Conservation (phyloP, 2,797 vertebrate species). For the Scolopax rusticola region DNA sequence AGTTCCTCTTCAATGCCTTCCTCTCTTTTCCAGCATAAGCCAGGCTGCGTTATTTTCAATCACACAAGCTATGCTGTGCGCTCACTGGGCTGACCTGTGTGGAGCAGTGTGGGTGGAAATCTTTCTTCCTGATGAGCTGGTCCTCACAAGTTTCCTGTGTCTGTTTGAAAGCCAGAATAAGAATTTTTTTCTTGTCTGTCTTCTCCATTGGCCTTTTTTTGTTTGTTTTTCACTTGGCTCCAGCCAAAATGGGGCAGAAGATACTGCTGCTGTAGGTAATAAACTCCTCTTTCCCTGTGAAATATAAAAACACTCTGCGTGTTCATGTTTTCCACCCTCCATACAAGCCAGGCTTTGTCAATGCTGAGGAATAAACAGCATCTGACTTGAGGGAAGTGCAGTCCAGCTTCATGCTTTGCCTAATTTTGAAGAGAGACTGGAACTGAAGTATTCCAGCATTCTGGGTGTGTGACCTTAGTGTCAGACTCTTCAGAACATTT, state of each 20-base stretch:
- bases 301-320: not conserved
- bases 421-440: not conserved
- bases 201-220: not conserved
- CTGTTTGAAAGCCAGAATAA: not conserved
- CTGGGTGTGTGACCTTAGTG: not conserved
- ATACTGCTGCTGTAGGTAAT: not conserved
- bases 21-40: not conserved
- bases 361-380: not conserved
- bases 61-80: rapidly evolving
- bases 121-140: not conserved
- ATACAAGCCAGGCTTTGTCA: not conserved
- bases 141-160: not conserved
- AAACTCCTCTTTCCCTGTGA: not conserved
- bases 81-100: not conserved
- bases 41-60: not conserved
- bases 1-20: not conserved
- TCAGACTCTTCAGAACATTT: not conserved
- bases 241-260: not conserved
- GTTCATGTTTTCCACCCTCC: not conserved
- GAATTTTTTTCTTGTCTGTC: not conserved
- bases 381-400: rapidly evolving
- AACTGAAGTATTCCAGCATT: not conserved
- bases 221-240: not conserved
- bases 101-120: not conserved
- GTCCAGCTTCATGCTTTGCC: not conserved